Percentiles rank a stretch among this genome's conserved stretches.
phyloP scores from a whole-genome alignment of 2,888 invertebrate species.

The Bembecia ichneumoniformis region DNA sequence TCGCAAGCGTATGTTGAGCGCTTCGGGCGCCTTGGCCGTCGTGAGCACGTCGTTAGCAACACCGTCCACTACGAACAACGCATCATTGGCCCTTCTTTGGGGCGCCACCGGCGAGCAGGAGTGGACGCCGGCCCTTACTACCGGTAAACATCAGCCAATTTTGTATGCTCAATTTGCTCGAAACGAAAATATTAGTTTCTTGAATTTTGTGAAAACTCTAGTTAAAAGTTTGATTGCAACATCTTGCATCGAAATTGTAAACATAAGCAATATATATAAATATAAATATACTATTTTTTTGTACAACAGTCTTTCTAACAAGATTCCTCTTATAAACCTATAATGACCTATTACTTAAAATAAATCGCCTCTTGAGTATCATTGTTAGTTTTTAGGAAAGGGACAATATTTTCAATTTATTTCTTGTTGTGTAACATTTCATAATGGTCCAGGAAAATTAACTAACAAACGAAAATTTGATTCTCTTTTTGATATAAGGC shows the following conservation, averaged over 20 bases:
- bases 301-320: too few relatives aligned
- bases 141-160: constrained; percentile 72
- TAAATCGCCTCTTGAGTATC: too few relatives aligned
- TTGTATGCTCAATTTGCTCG: neutral
- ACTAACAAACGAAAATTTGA: too few relatives aligned
- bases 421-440: too few relatives aligned
- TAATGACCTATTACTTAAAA: too few relatives aligned
- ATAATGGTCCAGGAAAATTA: too few relatives aligned
- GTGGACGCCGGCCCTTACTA: constrained; percentile 96
- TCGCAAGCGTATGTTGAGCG: constrained; percentile 57
- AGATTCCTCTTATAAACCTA: too few relatives aligned
- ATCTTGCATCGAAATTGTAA: neutral
- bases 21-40: constrained; percentile 37
- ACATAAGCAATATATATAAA: neutral
- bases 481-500: too few relatives aligned
- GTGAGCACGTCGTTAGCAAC: constrained; percentile 26
- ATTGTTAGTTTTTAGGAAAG: too few relatives aligned
- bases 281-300: neutral
- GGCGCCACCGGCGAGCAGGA: constrained; percentile 97
- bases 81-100: constrained; percentile 83
- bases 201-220: too few relatives aligned
- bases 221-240: neutral
- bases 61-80: constrained; percentile 56
- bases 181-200: too few relatives aligned
- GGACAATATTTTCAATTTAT: too few relatives aligned